Base-by-base conservation (phyloP, 2,113 vertebrate genomes). In the Leptocoma aspasia region DNA sequence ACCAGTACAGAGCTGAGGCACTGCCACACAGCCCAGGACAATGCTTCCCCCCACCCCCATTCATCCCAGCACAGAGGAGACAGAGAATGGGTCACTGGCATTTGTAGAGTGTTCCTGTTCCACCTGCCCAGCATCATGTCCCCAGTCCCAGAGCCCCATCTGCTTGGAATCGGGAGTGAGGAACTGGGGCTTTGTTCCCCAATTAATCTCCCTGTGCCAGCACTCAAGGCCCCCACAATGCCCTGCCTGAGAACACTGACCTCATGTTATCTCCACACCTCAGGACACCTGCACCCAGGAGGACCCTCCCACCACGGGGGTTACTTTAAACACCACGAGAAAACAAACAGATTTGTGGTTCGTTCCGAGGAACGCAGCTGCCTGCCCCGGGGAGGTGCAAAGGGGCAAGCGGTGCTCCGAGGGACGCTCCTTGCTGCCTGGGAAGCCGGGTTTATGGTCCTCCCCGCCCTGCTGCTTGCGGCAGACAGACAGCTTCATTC, bases 171-270 rank as follows among this genome's bases (percentile, higher is more conserved):
- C 54, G 1, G 50, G 16, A 65, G 13, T 12, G 5, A 10, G 30
- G 15, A 63, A 30, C 6, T 1, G 6, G 12, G 33, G 8, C 28
- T 76, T 64, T 52, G 24, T 4, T 72, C 21, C 30, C 7, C 6
- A 1, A 0, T 30, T 50, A 39, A 60, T 26, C 39, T 59, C 50
- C 54, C 26, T 57, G 39, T 42, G 26, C 39, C 8, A 4, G 54
- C 52, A 69, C 37, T 52, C 20, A 16, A 50, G 23, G 22, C 4
- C 13, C 15, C 11, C 2, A 1, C 6, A 3, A 22, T 6, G 9
- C 9, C n/a, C 42, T 1, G 3, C 16, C 30, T 35, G 28, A 5
- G 7, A 81, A 13, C 60, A 33, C 33, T 0, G 4, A 77, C n/a
- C n/a, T 89, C 64, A 5, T 1, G 18, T 56, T 50, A 65, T 21